Evolutionary conservation across 1,140 invertebrate genomes (phyloP).

Genomic region (Radopholus similis): DNA sequence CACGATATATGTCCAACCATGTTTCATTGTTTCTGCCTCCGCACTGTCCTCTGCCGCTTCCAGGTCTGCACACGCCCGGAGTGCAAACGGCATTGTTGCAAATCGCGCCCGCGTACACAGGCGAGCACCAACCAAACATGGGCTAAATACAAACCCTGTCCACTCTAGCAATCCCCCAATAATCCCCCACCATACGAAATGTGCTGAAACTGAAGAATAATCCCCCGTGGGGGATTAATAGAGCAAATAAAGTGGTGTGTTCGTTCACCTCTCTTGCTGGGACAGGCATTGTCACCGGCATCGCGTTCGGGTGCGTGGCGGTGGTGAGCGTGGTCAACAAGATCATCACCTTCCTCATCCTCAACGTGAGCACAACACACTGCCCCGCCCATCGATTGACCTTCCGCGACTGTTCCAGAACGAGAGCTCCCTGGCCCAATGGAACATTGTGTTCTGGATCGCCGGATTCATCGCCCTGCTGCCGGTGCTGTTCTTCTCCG

Average conservation of each 20-base stretch:
- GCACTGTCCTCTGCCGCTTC: conserved; percentile 11
- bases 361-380: neutral
- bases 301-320: conserved; percentile 55
- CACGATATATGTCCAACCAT: no score
- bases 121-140: no score
- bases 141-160: no score
- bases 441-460: conserved; percentile 33
- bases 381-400: neutral
- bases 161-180: no score
- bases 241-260: no score
- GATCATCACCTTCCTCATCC: conserved; percentile 17
- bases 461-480: conserved; percentile 29
- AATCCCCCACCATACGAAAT: no score
- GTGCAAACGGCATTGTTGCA: conserved; percentile 58
- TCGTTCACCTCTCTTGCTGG: no score
- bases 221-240: no score
- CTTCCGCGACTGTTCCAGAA: neutral
- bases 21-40: neutral
- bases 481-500: conserved; percentile 36
- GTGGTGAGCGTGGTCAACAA: conserved; percentile 37
- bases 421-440: conserved; percentile 16
- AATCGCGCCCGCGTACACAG: conserved; percentile 54
- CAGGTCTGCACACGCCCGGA: conserved; percentile 58
- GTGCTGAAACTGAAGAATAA: no score
- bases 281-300: conserved; percentile 56